Conservation (phyloP, 1,140 invertebrate species). For the Elymnias hypermnestra region DNA sequence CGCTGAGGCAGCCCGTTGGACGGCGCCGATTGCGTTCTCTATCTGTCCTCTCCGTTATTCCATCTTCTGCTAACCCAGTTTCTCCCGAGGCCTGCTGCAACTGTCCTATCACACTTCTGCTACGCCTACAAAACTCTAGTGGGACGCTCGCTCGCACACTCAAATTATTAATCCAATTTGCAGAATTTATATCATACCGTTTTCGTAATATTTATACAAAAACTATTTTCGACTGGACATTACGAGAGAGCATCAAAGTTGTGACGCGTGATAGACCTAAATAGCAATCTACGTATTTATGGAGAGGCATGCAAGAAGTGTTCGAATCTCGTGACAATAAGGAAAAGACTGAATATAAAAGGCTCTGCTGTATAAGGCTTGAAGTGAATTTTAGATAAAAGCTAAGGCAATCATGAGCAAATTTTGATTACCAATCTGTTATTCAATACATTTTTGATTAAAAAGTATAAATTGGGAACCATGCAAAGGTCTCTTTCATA, state of each 20-base stretch:
- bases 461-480: neutral
- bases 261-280: slow-evolving; percentile 5
- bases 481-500: slow-evolving; percentile 10
- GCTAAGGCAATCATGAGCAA: too few species aligned
- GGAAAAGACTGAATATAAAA: neutral
- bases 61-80: slow-evolving; percentile 65
- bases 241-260: slow-evolving; percentile 14
- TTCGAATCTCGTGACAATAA: neutral
- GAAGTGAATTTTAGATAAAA: slow-evolving; percentile 4
- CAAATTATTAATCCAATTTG: neutral
- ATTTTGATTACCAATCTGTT: too few species aligned
- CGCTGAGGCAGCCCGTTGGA: slow-evolving; percentile 76
- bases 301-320: slow-evolving; percentile 7
- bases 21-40: slow-evolving; percentile 20
- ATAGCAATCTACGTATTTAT: slow-evolving; percentile 1
- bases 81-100: slow-evolving; percentile 74
- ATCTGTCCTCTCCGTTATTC: slow-evolving; percentile 69
- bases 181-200: neutral
- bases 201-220: neutral
- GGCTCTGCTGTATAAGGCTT: neutral
- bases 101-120: slow-evolving; percentile 45
- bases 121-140: slow-evolving; percentile 21
- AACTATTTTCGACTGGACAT: neutral
- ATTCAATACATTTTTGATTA: neutral
- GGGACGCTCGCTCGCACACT: slow-evolving; percentile 16